Percentiles rank a stretch among this genome's conserved stretches.
Conservation (phyloP, 53 echinoderm and acorn worm species). For the Crossaster papposus region DNA sequence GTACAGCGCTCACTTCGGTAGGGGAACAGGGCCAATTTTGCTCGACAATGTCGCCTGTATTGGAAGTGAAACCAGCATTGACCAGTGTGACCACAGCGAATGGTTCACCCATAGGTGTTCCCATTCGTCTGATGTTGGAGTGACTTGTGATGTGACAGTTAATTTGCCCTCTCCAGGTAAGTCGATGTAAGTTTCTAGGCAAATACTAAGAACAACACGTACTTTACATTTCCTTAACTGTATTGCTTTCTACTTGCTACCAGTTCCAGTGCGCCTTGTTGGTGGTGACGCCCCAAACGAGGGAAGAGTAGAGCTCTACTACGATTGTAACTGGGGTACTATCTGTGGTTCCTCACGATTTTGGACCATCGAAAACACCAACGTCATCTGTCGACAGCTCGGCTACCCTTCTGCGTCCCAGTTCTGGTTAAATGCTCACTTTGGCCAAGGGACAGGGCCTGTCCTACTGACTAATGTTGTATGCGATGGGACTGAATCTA, state of each 20-base stretch:
- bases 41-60: not conserved
- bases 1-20: not conserved
- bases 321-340: conserved; percentile 6
- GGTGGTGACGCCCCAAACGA: not conserved
- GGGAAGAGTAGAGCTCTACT: not conserved
- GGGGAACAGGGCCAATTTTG: not conserved
- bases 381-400: not conserved
- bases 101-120: not conserved
- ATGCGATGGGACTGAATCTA: not conserved
- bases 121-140: not conserved
- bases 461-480: not conserved
- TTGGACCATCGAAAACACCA: not conserved
- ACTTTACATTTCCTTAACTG: not conserved
- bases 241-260: not conserved
- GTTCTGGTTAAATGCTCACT: not conserved
- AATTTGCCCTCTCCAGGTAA: not conserved
- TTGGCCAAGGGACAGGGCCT: conserved; percentile 20
- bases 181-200: not conserved
- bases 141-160: conserved; percentile 2
- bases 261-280: conserved; percentile 2
- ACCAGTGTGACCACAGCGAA: not conserved
- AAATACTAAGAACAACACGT: no score
- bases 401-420: not conserved
- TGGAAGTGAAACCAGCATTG: not conserved
- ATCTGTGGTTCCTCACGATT: not conserved